A percentile compares a stretch with the other conserved stretches of the same genome.
phyloP scores from a whole-genome alignment of 2,113 vertebrate genomes.

The Conger conger region DNA sequence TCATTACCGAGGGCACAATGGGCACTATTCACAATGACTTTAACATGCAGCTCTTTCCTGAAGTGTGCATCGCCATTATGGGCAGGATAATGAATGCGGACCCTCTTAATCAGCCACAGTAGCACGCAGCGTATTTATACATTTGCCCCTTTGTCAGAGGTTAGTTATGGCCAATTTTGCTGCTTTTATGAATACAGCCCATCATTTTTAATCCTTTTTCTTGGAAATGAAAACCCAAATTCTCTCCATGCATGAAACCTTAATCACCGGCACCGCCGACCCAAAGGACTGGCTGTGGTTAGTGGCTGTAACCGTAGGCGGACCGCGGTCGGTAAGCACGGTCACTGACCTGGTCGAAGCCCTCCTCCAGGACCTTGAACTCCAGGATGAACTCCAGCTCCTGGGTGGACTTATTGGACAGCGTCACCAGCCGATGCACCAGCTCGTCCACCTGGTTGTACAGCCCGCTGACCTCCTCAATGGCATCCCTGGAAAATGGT shows the following conservation, averaged over 20 bases:
- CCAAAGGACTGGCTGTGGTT: background rate
- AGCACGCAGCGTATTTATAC: background rate
- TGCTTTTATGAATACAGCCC: background rate
- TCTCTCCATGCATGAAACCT: background rate
- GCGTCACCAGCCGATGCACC: conserved; percentile 81
- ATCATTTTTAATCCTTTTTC: background rate
- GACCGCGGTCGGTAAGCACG: background rate
- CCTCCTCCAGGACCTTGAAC: conserved; percentile 72
- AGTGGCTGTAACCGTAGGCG: background rate
- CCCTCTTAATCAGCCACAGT: background rate
- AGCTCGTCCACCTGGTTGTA: conserved; percentile 85
- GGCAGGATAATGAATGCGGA: background rate
- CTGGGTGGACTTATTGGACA: conserved; percentile 80
- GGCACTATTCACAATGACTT: conserved; percentile 5
- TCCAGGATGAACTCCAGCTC: conserved; percentile 77
- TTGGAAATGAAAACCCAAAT: background rate
- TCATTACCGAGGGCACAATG: background rate
- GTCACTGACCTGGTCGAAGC: conserved; percentile 76
- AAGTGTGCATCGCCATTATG: background rate
- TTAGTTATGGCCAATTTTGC: background rate
- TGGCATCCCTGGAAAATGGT: conserved; percentile 59
- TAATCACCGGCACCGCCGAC: background rate
- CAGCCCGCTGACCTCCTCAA: conserved; percentile 69
- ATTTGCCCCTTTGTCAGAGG: background rate
- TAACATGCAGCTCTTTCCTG: background rate